A percentile compares a stretch with the other conserved stretches of the same genome.
Evolutionary conservation across 2,113 vertebrate genomes (phyloP).

Genomic region (Sisor rabdophorus): DNA sequence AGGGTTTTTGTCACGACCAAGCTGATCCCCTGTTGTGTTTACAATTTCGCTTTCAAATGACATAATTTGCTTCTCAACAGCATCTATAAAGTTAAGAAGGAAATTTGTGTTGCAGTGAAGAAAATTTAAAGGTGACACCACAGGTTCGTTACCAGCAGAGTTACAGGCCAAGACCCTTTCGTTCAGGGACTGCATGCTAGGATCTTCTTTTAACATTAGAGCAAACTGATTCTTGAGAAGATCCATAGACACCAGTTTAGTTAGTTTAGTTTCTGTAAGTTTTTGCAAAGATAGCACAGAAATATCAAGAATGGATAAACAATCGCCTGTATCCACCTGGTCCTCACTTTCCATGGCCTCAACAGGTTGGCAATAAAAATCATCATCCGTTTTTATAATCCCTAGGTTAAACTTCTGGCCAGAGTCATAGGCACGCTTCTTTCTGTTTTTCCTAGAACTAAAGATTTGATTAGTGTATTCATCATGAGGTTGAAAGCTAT

Average conservation of each 20-base stretch:
- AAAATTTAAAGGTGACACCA: conserved; percentile 62
- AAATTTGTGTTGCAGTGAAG: conserved; percentile 65
- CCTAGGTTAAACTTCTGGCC: not conserved
- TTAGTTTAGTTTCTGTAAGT: conserved; percentile 57
- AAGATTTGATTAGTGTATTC: not conserved
- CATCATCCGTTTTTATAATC: conserved; percentile 28
- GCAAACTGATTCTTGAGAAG: conserved; percentile 68
- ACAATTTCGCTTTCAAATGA: conserved; percentile 64
- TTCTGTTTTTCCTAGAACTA: not conserved
- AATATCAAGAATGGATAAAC: conserved; percentile 66
- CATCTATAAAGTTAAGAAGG: conserved; percentile 61
- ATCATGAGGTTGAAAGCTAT: conserved; percentile 34
- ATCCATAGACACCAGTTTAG: conserved; percentile 58
- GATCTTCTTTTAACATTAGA: conserved; percentile 61
- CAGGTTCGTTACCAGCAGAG: conserved; percentile 2
- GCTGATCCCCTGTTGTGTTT: conserved; percentile 53
- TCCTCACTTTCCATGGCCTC: conserved; percentile 29
- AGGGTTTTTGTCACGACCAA: conserved; percentile 67
- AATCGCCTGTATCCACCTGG: conserved; percentile 34
- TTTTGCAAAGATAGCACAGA: conserved; percentile 66
- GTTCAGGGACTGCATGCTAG: conserved; percentile 60
- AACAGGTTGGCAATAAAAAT: not conserved
- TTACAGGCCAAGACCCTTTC: conserved; percentile 42
- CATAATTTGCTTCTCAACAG: conserved; percentile 63
- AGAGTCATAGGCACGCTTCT: not conserved